Evolutionary conservation across 1,140 invertebrate species (phyloP).

Genomic region (Brachionus plicatilis): DNA sequence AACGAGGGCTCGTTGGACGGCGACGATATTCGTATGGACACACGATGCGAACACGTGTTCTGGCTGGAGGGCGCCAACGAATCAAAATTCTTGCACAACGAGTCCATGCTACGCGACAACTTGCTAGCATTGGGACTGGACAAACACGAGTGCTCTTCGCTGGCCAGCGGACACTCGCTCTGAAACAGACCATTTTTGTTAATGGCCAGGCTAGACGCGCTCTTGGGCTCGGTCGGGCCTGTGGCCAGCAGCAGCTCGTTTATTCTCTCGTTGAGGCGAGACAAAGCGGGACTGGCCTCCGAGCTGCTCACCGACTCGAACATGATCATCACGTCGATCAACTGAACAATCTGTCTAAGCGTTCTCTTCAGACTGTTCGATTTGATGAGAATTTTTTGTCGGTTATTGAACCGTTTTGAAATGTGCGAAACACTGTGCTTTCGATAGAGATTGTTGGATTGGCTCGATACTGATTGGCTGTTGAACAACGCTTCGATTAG

Average conservation of each 20-base stretch:
- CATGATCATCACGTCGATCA: background rate
- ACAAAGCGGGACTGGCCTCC: background rate
- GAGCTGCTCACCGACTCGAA: background rate
- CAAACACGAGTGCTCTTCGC: slow-evolving; percentile 23
- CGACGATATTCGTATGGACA: background rate
- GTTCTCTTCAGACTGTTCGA: background rate
- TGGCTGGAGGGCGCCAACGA: background rate
- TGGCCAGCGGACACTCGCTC: background rate
- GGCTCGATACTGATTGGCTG: background rate
- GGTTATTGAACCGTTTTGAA: slow-evolving; percentile 5
- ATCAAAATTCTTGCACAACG: background rate
- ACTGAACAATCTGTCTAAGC: background rate
- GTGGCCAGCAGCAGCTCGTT: background rate
- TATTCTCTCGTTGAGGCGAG: background rate
- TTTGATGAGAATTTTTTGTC: background rate
- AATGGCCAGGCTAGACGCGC: background rate
- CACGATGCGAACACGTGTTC: background rate
- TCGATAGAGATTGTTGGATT: background rate
- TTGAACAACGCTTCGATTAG: background rate
- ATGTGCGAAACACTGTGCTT: background rate
- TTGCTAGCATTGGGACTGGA: slow-evolving; percentile 6
- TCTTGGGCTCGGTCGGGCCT: background rate
- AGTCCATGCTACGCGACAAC: background rate
- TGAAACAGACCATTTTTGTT: background rate
- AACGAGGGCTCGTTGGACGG: background rate